These are phyloP conservation scores for Euplexia lucipara DNA, from an alignment of 2,888 invertebrate species.

Conservation along the genomic window DNA sequence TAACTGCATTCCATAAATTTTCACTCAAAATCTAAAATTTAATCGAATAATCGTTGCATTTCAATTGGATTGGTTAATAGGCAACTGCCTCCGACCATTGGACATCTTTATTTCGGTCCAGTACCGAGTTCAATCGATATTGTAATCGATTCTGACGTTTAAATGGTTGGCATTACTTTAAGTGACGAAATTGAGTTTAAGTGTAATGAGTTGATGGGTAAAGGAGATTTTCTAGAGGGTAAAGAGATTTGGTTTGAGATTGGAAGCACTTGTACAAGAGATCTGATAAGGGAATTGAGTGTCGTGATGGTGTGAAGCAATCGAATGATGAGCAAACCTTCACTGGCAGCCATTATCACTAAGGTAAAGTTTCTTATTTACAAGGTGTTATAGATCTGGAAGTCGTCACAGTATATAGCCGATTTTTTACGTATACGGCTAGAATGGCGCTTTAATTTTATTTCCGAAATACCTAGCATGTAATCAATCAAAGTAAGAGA, in stretches of 20 bases:
- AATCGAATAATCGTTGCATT: constrained; percentile 54
- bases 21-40: constrained; percentile 43
- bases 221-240: constrained; percentile 29
- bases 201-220: constrained; percentile 20
- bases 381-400: background rate
- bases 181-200: constrained; percentile 52
- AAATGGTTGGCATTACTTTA: constrained; percentile 45
- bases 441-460: too few relatives aligned
- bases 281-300: constrained; percentile 31
- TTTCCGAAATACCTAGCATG: too few relatives aligned
- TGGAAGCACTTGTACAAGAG: constrained; percentile 12
- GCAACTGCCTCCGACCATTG: constrained; percentile 27
- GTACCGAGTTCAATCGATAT: constrained; percentile 38
- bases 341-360: background rate
- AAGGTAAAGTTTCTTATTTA: background rate
- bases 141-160: constrained; percentile 53
- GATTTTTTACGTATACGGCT: too few relatives aligned
- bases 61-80: constrained; percentile 52
- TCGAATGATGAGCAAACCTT: constrained; percentile 12
- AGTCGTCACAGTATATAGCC: too few relatives aligned
- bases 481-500: too few relatives aligned
- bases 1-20: constrained; percentile 51
- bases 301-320: background rate
- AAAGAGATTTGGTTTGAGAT: constrained; percentile 27
- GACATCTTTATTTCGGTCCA: constrained; percentile 58